phyloP scores from a whole-genome alignment of 1,140 invertebrate genomes.

The Caenorhabditis inopinata region DNA sequence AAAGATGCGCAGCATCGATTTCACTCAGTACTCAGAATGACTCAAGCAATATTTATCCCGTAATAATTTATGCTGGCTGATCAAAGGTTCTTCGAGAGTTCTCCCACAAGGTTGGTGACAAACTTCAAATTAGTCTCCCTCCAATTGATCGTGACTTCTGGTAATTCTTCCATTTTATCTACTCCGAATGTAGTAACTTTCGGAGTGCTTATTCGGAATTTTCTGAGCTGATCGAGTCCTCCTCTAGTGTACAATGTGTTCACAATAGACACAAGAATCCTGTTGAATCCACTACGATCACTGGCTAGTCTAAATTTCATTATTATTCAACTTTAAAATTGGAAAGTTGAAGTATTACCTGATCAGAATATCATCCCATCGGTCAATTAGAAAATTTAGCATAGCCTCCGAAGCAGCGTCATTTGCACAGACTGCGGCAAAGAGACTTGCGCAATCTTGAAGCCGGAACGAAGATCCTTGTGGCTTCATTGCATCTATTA shows the following conservation, averaged over 20 bases:
- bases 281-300: not conserved
- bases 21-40: too few species aligned
- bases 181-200: not conserved
- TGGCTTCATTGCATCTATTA: not conserved
- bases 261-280: not conserved
- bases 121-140: not conserved
- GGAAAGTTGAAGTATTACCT: not conserved
- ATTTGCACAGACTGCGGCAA: conserved; percentile 12
- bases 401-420: not conserved
- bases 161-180: not conserved
- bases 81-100: not conserved
- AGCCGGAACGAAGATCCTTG: conserved; percentile 32
- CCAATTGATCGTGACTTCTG: not conserved
- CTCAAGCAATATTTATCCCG: too few species aligned
- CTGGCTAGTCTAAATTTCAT: not conserved
- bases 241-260: not conserved
- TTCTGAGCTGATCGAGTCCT: conserved; percentile 10
- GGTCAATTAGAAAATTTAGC: conserved; percentile 39
- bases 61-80: not conserved
- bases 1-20: too few species aligned
- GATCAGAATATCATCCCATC: conserved; percentile 38
- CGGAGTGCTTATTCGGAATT: not conserved
- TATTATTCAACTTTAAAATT: not conserved
- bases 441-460: conserved; percentile 25
- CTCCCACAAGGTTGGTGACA: not conserved